These are phyloP conservation scores for Spheniscus humboldti DNA, from an alignment of 2,797 vertebrate genomes.

Conservation along the genomic window DNA sequence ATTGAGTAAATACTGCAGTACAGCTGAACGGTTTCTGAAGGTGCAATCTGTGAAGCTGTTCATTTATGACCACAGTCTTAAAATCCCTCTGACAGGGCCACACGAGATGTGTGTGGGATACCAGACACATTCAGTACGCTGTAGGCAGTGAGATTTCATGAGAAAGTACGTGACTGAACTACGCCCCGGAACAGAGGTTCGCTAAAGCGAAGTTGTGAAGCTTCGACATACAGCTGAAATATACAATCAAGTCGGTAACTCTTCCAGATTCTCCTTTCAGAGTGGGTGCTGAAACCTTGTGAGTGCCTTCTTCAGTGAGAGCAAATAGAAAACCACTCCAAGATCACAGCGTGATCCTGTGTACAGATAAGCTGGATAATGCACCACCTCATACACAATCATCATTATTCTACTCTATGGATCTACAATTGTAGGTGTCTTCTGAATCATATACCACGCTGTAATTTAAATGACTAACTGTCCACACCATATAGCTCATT, in stretches of 20 bases:
- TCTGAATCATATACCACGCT: background rate
- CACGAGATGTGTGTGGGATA: background rate
- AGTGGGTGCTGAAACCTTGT: background rate
- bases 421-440: background rate
- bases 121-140: background rate
- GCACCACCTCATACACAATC: background rate
- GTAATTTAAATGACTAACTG: constrained; percentile 29
- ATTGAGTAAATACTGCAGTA: background rate
- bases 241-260: background rate
- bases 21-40: background rate
- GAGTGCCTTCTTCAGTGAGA: background rate
- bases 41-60: background rate
- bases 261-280: background rate
- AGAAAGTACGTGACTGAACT: background rate
- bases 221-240: accelerated
- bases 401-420: background rate
- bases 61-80: background rate
- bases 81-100: background rate
- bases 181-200: background rate
- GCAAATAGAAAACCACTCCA: background rate
- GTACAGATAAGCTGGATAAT: background rate
- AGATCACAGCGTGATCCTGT: background rate
- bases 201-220: background rate
- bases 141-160: background rate
- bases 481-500: constrained; percentile 17